phyloP scores from a whole-genome alignment of 2,888 invertebrate species.

The Chrysolina haemoptera region DNA sequence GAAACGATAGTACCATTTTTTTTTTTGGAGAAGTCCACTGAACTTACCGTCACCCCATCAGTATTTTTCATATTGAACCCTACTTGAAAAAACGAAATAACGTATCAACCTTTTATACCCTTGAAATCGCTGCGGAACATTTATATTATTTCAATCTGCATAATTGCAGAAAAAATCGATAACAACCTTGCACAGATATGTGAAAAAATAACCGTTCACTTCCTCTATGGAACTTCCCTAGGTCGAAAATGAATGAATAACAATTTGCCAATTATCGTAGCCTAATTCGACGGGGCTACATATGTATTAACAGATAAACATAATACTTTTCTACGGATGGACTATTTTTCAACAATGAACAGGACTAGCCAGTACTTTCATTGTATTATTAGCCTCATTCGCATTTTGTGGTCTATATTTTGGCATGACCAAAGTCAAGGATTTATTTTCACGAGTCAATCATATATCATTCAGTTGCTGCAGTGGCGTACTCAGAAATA shows the following conservation, averaged over 20 bases:
- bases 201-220: conserved; percentile 25
- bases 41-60: too few relatives aligned
- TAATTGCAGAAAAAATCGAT: conserved; percentile 8
- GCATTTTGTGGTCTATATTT: background rate
- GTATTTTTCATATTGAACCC: too few relatives aligned
- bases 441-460: background rate
- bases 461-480: background rate
- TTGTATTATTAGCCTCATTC: background rate
- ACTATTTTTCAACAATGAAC: conserved; percentile 26
- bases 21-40: too few relatives aligned
- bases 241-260: conserved; percentile 24
- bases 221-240: conserved; percentile 15
- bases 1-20: too few relatives aligned
- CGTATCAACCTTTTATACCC: background rate
- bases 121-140: background rate
- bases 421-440: conserved; percentile 7
- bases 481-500: background rate
- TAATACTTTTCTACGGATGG: conserved; percentile 27
- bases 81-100: too few relatives aligned
- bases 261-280: conserved; percentile 28
- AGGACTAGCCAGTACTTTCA: conserved; percentile 10
- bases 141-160: background rate
- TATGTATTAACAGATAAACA: conserved; percentile 30
- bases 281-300: conserved; percentile 28
- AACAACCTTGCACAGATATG: conserved; percentile 22